Base-by-base conservation (phyloP, 2,797 vertebrate genomes). In the Dicrostonyx torquatus region DNA sequence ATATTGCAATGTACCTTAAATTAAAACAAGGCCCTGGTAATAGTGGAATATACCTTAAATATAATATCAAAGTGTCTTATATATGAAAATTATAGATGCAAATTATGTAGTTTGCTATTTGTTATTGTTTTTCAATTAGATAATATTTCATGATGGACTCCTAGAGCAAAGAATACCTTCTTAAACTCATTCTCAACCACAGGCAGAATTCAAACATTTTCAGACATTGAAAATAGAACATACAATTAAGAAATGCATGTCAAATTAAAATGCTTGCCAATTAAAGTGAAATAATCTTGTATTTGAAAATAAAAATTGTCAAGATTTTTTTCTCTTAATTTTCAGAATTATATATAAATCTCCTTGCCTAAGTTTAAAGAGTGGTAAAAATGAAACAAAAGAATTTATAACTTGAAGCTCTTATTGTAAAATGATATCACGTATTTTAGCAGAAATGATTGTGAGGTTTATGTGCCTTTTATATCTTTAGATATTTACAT, bases 41-140 rank as follows among this genome's bases (percentile, higher is more conserved):
- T 64, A 45, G 0, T 60, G 82, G 18, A 29, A 70, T 89, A 5
- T 5, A 60, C 76, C 77, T 89, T 91, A 91, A 31, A 24, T 17
- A 29, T 4, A 89, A 64, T 6, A 6, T 34, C 76, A 73, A 2
- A 64, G 0, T 60, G 48, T 83, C 3, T 75, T 31, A n/a, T 84
- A 40, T 43, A 93, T 68, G 7, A 48, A 87, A 22, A 88, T 2
- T 77, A 94, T 22, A 48, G 72, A 89, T 94, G 78, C 31, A 96
- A 96, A 97, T 97, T 94, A 90, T 93, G 93, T 90, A 58, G 1
- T 26, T 34, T 45, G 18, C 2, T 37, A 92, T 78, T 97, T 96
- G 95, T 95, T 97, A 78, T 97, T 96, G 95, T 95, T 97, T 91
- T 95, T 96, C 96, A 17, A 48, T 79, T 93, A 43, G 14, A 83